A percentile compares a stretch with the other conserved stretches of the same genome.
Evolutionary conservation across 2,888 invertebrate species (phyloP).

Genomic region (Drosophila vallismaia): DNA sequence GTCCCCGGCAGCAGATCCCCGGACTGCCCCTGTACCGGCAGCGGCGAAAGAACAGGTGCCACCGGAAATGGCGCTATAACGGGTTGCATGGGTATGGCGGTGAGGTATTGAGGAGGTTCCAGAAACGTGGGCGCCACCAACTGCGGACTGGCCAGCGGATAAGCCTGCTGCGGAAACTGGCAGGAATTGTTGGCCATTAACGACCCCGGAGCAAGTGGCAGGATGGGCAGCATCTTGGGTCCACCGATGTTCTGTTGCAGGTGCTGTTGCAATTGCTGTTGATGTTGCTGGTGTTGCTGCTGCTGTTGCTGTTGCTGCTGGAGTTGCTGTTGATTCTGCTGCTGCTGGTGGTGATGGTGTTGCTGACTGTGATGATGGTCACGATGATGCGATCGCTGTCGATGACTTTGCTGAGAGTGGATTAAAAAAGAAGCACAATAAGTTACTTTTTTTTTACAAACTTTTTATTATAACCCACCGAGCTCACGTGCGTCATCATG

Average conservation of each 20-base stretch:
- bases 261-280: conserved; percentile 68
- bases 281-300: conserved; percentile 55
- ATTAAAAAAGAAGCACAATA: not conserved
- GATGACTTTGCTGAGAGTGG: conserved; percentile 59
- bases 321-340: conserved; percentile 41
- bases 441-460: not conserved
- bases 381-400: conserved; percentile 55
- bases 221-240: conserved; percentile 68
- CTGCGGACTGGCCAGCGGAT: conserved; percentile 84
- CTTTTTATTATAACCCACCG: conserved; percentile 79
- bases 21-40: conserved; percentile 71
- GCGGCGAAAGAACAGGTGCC: conserved; percentile 82
- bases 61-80: conserved; percentile 85
- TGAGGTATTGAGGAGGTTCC: conserved; percentile 85
- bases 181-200: conserved; percentile 79
- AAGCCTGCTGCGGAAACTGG: conserved; percentile 85
- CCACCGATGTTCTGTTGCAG: conserved; percentile 55
- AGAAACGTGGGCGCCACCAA: conserved; percentile 82
- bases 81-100: conserved; percentile 86
- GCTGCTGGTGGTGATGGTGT: conserved; percentile 59
- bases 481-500: conserved; percentile 84
- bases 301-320: conserved; percentile 57
- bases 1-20: conserved; percentile 75
- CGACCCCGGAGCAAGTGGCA: conserved; percentile 66
- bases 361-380: conserved; percentile 48